Evolutionary conservation across 1,140 invertebrate genomes (phyloP), one percentile per base, ranked within the genome.

Genomic region (Heliconius himera): DNA sequence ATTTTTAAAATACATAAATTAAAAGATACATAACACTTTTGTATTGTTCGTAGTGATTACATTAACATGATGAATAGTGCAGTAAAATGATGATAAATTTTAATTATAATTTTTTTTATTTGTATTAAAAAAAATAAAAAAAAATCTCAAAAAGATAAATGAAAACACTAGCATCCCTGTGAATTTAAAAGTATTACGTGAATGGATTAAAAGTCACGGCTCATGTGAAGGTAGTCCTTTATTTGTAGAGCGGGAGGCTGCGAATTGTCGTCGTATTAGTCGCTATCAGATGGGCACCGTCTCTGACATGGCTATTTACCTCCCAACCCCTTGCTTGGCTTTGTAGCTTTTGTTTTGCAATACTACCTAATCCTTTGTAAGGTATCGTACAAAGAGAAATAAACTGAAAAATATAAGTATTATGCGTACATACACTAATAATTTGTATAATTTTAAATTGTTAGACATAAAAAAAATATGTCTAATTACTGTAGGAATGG

Each of bases 191-290:
- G 36, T 71, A 71, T 71, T 38, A 71, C 26, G 70, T 72, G 77
- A 80, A 74, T 70, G 79, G 80, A 83, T 85, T 85, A 82, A 83
- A 83, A 83, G 74, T 77, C 81, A 77, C 76, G 82, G 54, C 70
- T 79, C 66, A 72, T 82, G 76, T 79, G 74, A 78, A 77, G 78
- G 80, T 79, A 78, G 72, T 83, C 83, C 82, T 88, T 83, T 87
- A 82, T 85, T 87, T 84, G 80, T 71, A 80, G 77, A 83, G 86
- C 82, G 87, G 90, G 87, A 92, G 86, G 85, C 81, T 89, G 91
- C 88, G 89, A 93, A 92, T 90, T 91, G 91, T 93, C 90, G 90
- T 91, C 91, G 88, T 92, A 90, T 90, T 92, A 90, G 87, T 84
- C 84, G 85, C 84, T 91, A 91, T 93, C 90, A 89, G 89, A 91